A percentile compares a stretch with the other conserved stretches of the same genome.
phyloP scores from a whole-genome alignment of 1,140 invertebrate species.

The Mamestra configurata region DNA sequence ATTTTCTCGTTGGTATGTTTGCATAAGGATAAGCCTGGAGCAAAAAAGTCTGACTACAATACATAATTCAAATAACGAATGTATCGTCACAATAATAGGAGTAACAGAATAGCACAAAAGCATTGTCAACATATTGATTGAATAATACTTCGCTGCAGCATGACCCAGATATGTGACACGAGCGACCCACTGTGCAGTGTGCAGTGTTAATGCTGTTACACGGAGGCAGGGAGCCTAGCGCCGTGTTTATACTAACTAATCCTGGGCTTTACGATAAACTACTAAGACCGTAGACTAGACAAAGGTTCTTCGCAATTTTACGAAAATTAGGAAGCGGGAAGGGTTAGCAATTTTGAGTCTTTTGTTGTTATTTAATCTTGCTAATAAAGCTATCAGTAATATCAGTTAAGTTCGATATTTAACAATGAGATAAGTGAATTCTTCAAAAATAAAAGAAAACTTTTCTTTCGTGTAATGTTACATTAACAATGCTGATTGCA shows the following conservation, averaged over 20 bases:
- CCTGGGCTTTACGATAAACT: neutral
- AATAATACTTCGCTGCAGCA: conserved; percentile 61
- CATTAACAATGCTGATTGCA: too few species aligned
- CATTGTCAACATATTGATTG: conserved; percentile 65
- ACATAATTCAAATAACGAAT: neutral
- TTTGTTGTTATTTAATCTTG: neutral
- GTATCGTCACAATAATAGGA: conserved; percentile 16
- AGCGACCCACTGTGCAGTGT: conserved; percentile 62
- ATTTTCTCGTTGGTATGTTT: neutral
- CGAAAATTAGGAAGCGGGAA: neutral
- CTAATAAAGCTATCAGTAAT: too few species aligned
- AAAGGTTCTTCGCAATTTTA: neutral
- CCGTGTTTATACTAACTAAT: neutral
- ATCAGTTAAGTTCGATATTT: too few species aligned
- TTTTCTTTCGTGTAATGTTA: too few species aligned
- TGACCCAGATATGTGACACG: conserved; percentile 62
- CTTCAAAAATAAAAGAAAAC: too few species aligned
- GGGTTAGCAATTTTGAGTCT: neutral
- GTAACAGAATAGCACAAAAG: conserved; percentile 25
- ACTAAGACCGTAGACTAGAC: neutral
- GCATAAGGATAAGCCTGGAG: neutral
- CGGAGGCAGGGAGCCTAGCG: conserved; percentile 44
- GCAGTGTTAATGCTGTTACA: conserved; percentile 57
- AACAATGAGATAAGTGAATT: too few species aligned
- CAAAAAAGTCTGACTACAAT: neutral